Conservation (phyloP, 2,113 vertebrate species). For the Ictidomys tridecemlineatus region DNA sequence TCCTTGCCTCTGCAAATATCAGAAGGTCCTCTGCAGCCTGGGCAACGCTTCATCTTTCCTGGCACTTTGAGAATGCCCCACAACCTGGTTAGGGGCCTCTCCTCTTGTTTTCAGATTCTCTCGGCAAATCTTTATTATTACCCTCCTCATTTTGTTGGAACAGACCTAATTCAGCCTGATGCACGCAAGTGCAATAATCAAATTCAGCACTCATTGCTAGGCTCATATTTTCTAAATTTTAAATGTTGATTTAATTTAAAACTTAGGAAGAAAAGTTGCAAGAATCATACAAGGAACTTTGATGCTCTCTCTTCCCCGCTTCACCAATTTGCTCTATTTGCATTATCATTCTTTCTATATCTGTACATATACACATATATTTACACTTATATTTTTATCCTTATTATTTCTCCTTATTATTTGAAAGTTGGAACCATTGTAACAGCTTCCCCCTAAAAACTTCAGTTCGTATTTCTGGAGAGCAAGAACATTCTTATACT, state of each 20-base stretch:
- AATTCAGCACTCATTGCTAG: neutral
- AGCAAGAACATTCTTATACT: neutral
- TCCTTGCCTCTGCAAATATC: neutral
- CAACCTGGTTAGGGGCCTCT: neutral
- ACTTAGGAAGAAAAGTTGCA: neutral
- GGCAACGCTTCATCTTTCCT: neutral
- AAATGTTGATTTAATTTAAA: constrained; percentile 23
- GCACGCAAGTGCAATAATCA: neutral
- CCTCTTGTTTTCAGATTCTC: neutral
- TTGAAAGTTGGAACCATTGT: neutral
- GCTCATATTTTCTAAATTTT: neutral
- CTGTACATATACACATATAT: neutral
- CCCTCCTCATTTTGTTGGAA: neutral
- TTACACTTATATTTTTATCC: too few species aligned
- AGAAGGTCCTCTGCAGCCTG: neutral
- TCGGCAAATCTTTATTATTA: neutral
- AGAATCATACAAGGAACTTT: neutral
- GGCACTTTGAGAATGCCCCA: neutral
- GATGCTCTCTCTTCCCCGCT: neutral
- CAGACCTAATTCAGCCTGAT: neutral
- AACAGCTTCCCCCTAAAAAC: neutral
- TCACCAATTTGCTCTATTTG: neutral
- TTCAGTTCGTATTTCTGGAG: neutral
- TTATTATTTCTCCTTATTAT: neutral
- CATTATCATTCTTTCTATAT: neutral